Evolutionary conservation across 53 echinoderm and acorn worm species (phyloP).

Genomic region (Luidia sarsii): DNA sequence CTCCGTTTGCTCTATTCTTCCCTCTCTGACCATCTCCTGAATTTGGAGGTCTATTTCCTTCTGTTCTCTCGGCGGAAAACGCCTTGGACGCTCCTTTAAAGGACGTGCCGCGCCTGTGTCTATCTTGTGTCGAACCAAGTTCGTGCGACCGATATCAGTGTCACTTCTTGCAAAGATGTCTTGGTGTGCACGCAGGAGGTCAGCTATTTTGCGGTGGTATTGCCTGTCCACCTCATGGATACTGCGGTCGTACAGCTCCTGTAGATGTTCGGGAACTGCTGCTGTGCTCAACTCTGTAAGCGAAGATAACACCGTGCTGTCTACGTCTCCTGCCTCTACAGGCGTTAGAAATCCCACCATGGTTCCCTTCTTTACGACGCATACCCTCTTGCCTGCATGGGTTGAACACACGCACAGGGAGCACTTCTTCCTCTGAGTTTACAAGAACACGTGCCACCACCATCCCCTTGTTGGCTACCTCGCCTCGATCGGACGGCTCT

Average conservation of each 20-base stretch:
- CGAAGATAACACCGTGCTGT: not conserved
- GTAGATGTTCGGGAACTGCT: no score
- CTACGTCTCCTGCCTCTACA: not conserved
- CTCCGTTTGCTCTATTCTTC: constrained; percentile 24
- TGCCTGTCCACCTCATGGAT: not conserved
- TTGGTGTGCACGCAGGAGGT: constrained; percentile 10
- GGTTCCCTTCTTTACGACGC: not conserved
- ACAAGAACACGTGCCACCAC: constrained; percentile 42
- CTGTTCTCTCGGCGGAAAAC: constrained; percentile 25
- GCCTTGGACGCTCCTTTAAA: constrained; percentile 48
- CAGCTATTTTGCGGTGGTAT: not conserved
- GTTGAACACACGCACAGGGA: constrained; percentile 42
- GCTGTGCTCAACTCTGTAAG: not conserved
- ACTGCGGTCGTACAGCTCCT: not conserved
- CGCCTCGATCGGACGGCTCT: constrained; percentile 18
- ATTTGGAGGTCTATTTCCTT: constrained; percentile 45
- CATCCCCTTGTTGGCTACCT: constrained; percentile 24
- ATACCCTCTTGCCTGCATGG: constrained; percentile 32
- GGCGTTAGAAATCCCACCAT: constrained; percentile 17
- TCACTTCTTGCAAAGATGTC: no score
- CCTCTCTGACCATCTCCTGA: constrained; percentile 35
- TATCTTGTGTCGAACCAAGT: constrained; percentile 59
- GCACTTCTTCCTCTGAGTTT: constrained; percentile 10
- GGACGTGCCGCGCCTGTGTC: constrained; percentile 55
- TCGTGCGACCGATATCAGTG: constrained; percentile 63